Base-by-base conservation (phyloP, 2,888 invertebrate species). In the Cybosia mesomella region DNA sequence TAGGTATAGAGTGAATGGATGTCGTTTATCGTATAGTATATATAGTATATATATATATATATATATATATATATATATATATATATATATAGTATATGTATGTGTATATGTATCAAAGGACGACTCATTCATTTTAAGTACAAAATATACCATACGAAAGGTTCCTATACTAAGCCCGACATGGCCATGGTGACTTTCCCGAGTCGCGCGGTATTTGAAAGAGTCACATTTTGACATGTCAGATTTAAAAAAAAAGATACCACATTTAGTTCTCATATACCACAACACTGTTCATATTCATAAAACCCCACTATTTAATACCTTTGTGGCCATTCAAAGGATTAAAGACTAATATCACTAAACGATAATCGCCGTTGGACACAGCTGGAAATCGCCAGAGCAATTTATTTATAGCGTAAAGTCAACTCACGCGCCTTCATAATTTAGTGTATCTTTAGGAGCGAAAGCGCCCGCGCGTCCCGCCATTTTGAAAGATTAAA, bases 331-430 rank as follows among this genome's bases (percentile, higher is more conserved):
- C 49, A 68, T 70, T 66, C 39, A 70, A 67, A 68, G 67, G 57
- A 73, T 71, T 76, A 75, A 73, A 68, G 34, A 66, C 67, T 67
- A 74, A 76, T 74, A 76, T 68, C 69, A 70, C 68, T 74, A 78
- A 80, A 75, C 73, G 74, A 76, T 80, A 68, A 73, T 77, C 75
- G 70, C 66, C 62, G 65, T 64, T 68, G 80, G 70, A 64, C 76
- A 74, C 76, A 83, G 82, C 77, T 83, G 80, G 82, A 80, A 81
- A 80, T 78, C 82, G 77, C 79, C 77, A 72, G 75, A 76, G 74
- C 72, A 73, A 77, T 75, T 87, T 92, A 92, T 92, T 91, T 89
- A 91, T 92, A 92, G 89, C 83, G 81, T 81, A 77, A 83, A 84
- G 80, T 75, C 83, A 81, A 84, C 85, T 85, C 86, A 81, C 81